A percentile compares a stretch with the other conserved stretches of the same genome.
phyloP scores from a whole-genome alignment of 2,888 invertebrate species.

The Hypomecis atomaria region DNA sequence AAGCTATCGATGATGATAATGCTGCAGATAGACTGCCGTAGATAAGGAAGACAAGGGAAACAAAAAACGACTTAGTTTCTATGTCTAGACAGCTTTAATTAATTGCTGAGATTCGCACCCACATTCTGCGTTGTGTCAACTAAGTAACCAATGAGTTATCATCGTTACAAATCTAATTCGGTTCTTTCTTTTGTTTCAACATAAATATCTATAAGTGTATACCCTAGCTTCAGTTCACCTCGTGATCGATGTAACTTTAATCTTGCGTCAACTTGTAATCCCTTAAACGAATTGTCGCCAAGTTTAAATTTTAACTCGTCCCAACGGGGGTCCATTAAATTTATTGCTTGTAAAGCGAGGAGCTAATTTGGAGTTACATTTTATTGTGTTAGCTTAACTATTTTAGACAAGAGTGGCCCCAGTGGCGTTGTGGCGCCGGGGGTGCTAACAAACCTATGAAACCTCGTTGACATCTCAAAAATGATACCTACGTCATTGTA shows the following conservation, averaged over 20 bases:
- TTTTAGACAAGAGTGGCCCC: constrained; percentile 56
- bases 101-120: too few relatives aligned
- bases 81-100: too few relatives aligned
- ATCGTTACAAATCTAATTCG: too few relatives aligned
- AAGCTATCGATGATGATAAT: too few relatives aligned
- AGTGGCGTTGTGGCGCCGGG: constrained; percentile 69
- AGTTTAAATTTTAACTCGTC: constrained; percentile 73
- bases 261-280: constrained; percentile 47
- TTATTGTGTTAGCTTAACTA: constrained; percentile 82
- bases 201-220: not conserved
- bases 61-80: too few relatives aligned
- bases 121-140: too few relatives aligned
- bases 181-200: too few relatives aligned
- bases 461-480: constrained; percentile 25
- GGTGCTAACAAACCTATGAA: constrained; percentile 52
- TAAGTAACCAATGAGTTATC: too few relatives aligned
- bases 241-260: constrained; percentile 47
- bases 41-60: too few relatives aligned
- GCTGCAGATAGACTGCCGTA: too few relatives aligned
- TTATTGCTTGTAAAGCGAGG: constrained; percentile 83
- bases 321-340: constrained; percentile 75
- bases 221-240: constrained; percentile 6
- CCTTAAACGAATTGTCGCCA: constrained; percentile 72
- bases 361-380: constrained; percentile 82
- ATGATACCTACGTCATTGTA: constrained; percentile 36